Evolutionary conservation across 2,797 vertebrate species (phyloP), one percentile per base, ranked within the genome.

Genomic region (Micrastur ruficollis): DNA sequence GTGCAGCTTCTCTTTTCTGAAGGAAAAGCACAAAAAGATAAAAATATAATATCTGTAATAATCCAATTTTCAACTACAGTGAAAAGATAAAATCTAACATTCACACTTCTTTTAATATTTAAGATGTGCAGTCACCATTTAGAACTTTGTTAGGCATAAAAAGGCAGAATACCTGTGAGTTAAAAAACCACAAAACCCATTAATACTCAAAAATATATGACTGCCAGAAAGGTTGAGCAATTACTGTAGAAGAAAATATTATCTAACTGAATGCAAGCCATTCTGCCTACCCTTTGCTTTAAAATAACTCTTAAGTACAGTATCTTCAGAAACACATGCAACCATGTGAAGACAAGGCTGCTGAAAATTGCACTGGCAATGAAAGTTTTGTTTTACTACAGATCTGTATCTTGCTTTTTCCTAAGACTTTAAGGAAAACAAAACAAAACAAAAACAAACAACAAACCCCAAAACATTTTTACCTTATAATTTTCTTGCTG

Each of bases 401-500:
- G 31, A 52, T 56, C 58, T 65, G 13, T 27, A 92, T 12, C 36
- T 61, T 61, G 44, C 22, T 93, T 62, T 17, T 65, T 85, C n/a
- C 67, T 22, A 34, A 32, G 17, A 63, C 13, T 53, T 82, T 8
- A 71, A 47, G 38, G 4, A 20, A n/a, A 42, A 12, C 6, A 36
- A 40, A 36, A 17, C 1, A n/a, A 53, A 34, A 17, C 47, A 14
- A 65, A 65, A 68, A 12, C 11, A 0, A 4, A 78, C 8, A 31
- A 71, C 23, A 62, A 81, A 40, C 22, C 2, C 8, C 27, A 52
- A 73, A 50, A 12, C 3, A 3, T 40, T 72, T 72, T 97, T 95
- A 99, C 99, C 98, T 99, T 98, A 79, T 98, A 98, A 68, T 98
- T 98, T 67, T 99, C 98, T 94, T 99, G 99, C 85, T 99, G 99